Evolutionary conservation across 2,113 vertebrate genomes (phyloP).

Genomic region (Saccopteryx leptura): DNA sequence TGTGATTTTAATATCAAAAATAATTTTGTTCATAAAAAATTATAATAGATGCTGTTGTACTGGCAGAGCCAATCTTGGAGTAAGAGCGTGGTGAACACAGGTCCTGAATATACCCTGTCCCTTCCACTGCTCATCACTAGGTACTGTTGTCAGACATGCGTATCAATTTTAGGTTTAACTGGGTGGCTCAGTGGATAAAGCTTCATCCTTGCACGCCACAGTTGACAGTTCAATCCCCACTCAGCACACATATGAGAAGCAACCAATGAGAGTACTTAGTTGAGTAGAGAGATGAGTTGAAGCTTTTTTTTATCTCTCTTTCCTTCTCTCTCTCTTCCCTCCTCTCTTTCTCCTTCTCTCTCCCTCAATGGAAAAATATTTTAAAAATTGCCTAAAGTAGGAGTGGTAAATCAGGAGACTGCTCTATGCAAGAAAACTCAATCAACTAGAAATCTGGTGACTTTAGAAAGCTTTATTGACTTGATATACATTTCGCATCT

Average conservation of each 20-base stretch:
- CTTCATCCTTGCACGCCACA: too few species aligned
- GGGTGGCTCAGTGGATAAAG: too few species aligned
- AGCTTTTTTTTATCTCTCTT: too few species aligned
- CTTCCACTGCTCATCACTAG: accelerated
- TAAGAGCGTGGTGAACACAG: neutral
- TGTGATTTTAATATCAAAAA: neutral
- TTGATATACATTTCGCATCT: neutral
- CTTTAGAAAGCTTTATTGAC: neutral
- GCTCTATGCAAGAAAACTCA: neutral
- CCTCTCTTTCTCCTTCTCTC: too few species aligned
- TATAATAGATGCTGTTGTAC: neutral
- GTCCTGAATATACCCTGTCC: neutral
- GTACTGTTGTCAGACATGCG: too few species aligned
- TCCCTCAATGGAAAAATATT: too few species aligned
- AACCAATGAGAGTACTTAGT: too few species aligned
- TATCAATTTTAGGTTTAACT: neutral
- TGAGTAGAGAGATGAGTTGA: too few species aligned
- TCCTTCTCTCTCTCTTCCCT: too few species aligned
- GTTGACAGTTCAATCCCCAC: too few species aligned
- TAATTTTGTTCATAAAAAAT: neutral
- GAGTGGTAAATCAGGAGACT: neutral
- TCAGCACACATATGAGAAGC: too few species aligned
- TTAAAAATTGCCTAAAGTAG: neutral
- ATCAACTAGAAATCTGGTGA: neutral
- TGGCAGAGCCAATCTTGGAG: neutral